Evolutionary conservation across 2,797 vertebrate genomes (phyloP).

Genomic region (Champsocephalus esox): DNA sequence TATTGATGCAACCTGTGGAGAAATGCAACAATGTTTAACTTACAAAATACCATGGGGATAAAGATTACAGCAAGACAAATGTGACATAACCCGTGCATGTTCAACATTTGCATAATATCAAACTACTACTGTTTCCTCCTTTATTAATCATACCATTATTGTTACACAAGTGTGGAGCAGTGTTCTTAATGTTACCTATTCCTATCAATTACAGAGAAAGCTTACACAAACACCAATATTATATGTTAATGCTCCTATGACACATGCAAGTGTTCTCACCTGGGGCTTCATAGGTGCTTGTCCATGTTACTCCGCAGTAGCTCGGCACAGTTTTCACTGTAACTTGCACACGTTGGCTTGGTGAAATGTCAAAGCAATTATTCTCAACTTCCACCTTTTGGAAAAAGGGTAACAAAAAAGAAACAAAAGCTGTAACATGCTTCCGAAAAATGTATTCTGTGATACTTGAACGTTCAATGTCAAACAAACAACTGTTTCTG

Average conservation of each 20-base stretch:
- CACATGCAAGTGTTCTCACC: slow-evolving; percentile 73
- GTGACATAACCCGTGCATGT: background rate
- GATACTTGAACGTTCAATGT: background rate
- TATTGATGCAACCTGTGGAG: slow-evolving; percentile 84
- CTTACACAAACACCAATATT: background rate
- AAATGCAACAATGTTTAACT: background rate
- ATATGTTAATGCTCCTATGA: background rate
- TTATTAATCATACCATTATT: slow-evolving; percentile 8
- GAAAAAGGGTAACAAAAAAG: background rate
- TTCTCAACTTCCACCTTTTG: slow-evolving; percentile 87
- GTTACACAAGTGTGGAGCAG: background rate
- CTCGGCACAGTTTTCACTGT: slow-evolving; percentile 87
- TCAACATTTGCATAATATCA: background rate
- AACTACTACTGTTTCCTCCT: background rate
- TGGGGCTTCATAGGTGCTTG: slow-evolving; percentile 82
- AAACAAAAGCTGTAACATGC: background rate
- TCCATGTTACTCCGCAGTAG: slow-evolving; percentile 86
- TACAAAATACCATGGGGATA: background rate
- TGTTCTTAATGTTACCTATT: background rate
- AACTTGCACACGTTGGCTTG: slow-evolving; percentile 83
- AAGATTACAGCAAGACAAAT: background rate
- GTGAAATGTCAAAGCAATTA: slow-evolving; percentile 84
- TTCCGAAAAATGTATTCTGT: background rate
- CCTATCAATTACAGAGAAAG: slow-evolving; percentile 6
- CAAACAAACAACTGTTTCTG: background rate